Base-by-base conservation (phyloP, 30 jellyfish, hydroid and myxozoan species). In the Nemopilema nomurai region DNA sequence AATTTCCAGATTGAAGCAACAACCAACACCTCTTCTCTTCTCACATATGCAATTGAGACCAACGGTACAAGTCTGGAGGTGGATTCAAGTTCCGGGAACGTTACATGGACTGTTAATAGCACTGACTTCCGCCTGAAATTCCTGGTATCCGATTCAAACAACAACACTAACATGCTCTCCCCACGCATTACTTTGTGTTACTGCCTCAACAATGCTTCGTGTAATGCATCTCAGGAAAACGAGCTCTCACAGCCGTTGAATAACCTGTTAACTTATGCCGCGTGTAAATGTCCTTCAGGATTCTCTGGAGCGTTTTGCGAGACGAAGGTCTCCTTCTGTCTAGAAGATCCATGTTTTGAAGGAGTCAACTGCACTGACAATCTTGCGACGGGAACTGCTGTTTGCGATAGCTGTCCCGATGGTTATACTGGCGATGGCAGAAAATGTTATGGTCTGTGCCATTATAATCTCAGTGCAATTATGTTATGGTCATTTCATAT, bases 351-450 rank as follows among this genome's bases (percentile, higher is more conserved):
- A 28, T 85, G 94, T 63, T 85, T 74, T 53, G 77, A 57, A n/a
- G 86, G 83, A 16, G 88, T 74, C 83, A 85, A 74, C 49, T 85
- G 94, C 71, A 76, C 88, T 3, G 77, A 74, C 30, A 76, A 85
- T 65, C 26, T 41, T 21, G 51, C 76, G 0, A 62, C 75, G 22
- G 21, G 71, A 23, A 0, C 53, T 0, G 83, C 83, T 0, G 77
- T 31, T 8, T 85, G 94, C 62, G 94, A 52, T 16, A 20, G 84
- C 26, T 85, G 94, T 67, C 94, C 94, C 8, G 28, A 57, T 26
- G 83, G 86, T 19, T 74, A 62, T 27, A 49, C 16, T n/a, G 94
- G 94, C 23, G 94, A 85, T 76, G 94, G 94, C 1, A 67, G 83
- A 73, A 85, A 85, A 52, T 85, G 94, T 49, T 74, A 17, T 32